These are phyloP conservation scores for Tachycineta bicolor DNA, from an alignment of 2,113 vertebrate species.

Conservation along the genomic window DNA sequence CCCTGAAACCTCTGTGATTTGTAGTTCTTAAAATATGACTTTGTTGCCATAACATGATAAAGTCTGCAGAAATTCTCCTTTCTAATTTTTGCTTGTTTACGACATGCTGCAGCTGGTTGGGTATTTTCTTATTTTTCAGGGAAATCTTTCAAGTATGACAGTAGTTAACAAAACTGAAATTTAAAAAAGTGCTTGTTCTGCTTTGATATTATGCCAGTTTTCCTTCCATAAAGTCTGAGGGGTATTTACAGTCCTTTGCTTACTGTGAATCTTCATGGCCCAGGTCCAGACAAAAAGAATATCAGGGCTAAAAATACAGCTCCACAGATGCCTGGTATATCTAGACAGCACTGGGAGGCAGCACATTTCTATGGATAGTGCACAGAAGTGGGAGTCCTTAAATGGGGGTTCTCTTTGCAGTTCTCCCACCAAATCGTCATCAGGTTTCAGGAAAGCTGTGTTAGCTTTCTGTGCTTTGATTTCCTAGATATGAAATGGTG, in stretches of 20 bases:
- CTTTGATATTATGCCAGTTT: constrained; percentile 66
- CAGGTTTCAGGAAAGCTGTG: background rate
- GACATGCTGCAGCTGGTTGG: constrained; percentile 20
- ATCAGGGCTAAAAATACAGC: constrained; percentile 36
- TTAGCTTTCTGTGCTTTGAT: background rate
- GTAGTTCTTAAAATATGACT: constrained; percentile 45
- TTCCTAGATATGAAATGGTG: background rate
- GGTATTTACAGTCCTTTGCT: constrained; percentile 51
- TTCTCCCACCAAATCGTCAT: background rate
- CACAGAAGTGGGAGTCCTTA: background rate
- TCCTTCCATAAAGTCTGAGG: constrained; percentile 35
- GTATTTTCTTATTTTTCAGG: constrained; percentile 33
- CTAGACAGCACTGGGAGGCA: constrained; percentile 55
- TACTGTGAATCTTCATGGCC: constrained; percentile 58
- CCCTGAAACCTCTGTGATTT: constrained; percentile 53
- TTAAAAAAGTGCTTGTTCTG: constrained; percentile 45
- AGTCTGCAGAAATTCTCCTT: constrained; percentile 41
- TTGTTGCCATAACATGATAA: constrained; percentile 63
- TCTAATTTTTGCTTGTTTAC: constrained; percentile 56
- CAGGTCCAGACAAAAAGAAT: constrained; percentile 36
- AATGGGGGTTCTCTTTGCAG: background rate
- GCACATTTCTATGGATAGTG: constrained; percentile 17
- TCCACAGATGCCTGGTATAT: background rate
- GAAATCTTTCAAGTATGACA: constrained; percentile 45
- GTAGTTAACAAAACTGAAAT: constrained; percentile 52